These are phyloP conservation scores for Mythimna albipuncta DNA, from an alignment of 2,888 invertebrate species.

Conservation along the genomic window DNA sequence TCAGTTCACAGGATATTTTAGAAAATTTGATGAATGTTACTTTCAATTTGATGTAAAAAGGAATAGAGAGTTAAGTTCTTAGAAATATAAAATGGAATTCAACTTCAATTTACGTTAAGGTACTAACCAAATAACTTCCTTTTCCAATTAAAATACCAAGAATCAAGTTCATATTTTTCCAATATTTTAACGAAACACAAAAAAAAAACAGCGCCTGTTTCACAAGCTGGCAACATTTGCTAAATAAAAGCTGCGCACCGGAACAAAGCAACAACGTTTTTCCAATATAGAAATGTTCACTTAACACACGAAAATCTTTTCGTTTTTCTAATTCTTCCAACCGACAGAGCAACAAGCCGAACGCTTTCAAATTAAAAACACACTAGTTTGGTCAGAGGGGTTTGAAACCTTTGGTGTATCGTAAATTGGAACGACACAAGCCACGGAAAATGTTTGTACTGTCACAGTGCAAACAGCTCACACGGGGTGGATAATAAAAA, in stretches of 20 bases:
- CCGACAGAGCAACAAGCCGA: slow-evolving; percentile 32
- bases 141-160: background rate
- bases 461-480: slow-evolving; percentile 64
- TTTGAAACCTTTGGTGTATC: slow-evolving; percentile 41
- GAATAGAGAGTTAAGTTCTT: background rate
- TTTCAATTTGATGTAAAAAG: background rate
- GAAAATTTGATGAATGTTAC: background rate
- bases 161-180: background rate
- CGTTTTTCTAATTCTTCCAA: slow-evolving; percentile 46
- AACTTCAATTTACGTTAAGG: background rate
- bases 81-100: no score
- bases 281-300: slow-evolving; percentile 41
- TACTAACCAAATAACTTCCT: background rate
- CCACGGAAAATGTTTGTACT: slow-evolving; percentile 62
- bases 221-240: slow-evolving; percentile 9
- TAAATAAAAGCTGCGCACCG: slow-evolving; percentile 12
- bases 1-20: background rate
- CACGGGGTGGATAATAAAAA: slow-evolving; percentile 74
- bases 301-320: slow-evolving; percentile 39
- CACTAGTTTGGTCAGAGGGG: slow-evolving; percentile 45
- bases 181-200: slow-evolving; percentile 6
- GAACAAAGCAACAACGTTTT: slow-evolving; percentile 20
- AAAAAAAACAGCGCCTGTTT: background rate
- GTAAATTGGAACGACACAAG: slow-evolving; percentile 60
- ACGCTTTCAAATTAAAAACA: slow-evolving; percentile 48